phyloP scores from a whole-genome alignment of 1,140 invertebrate species.

The Drosophila mauritiana region DNA sequence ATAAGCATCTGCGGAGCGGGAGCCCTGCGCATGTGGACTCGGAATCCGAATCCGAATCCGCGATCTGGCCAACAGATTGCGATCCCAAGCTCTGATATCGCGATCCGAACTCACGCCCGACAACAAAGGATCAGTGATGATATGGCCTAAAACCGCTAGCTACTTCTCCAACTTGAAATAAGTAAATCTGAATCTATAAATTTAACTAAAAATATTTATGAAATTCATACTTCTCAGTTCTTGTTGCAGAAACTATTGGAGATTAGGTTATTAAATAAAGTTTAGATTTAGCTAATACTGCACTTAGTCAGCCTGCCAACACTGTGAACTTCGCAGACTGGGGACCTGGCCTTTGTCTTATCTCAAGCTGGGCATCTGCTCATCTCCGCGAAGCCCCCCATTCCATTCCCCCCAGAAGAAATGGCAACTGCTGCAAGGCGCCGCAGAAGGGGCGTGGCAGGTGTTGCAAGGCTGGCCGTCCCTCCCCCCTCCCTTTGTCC shows the following conservation, averaged over 20 bases:
- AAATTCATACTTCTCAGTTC: too few relatives aligned
- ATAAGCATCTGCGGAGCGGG: conserved; percentile 54
- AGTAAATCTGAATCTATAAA: too few relatives aligned
- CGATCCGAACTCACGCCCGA: conserved; percentile 51
- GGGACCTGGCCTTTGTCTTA: conserved; percentile 48
- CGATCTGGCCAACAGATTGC: conserved; percentile 55
- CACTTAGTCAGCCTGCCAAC: background rate
- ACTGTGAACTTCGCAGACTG: conserved; percentile 1
- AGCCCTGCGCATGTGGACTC: background rate
- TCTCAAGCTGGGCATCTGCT: conserved; percentile 52
- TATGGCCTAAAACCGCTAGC: too few relatives aligned
- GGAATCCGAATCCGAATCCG: conserved; percentile 35
- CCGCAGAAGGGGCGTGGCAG: conserved; percentile 42
- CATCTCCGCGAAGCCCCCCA: conserved; percentile 16
- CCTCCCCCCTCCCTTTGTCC: conserved; percentile 5
- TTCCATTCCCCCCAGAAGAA: background rate
- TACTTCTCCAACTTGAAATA: too few relatives aligned
- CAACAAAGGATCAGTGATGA: conserved; percentile 34
- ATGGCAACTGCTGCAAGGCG: conserved; percentile 58
- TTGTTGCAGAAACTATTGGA: too few relatives aligned
- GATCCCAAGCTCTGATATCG: conserved; percentile 48
- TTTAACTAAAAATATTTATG: too few relatives aligned
- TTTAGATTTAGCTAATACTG: too few relatives aligned
- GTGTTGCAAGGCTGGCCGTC: conserved; percentile 22
- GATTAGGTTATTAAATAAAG: too few relatives aligned